Base-by-base conservation (phyloP, 2,797 vertebrate genomes). In the Falco rusticolus region DNA sequence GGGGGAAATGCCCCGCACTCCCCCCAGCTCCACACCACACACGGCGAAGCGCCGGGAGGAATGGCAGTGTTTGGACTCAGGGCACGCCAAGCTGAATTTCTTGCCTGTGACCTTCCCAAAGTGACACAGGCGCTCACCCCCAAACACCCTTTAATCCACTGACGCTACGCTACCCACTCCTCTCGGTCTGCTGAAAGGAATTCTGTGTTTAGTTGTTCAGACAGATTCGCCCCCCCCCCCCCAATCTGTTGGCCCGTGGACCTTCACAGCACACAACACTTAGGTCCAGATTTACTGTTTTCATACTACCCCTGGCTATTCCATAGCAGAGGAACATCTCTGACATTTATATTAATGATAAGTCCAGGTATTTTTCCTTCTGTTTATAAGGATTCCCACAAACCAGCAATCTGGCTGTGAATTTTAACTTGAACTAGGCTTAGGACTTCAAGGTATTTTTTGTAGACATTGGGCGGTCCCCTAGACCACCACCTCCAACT, bases 381-480 rank as follows among this genome's bases (percentile, higher is more conserved):
- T 78, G 25, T 71, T 94, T 56, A 33, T 33, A n/a, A 10, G 85
- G 61, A 41, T 48, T 48, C 53, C 77, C 74, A 74, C 16, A 41
- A 82, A 96, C 6, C 51, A 76, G 77, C 51, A 21, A 56, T 22
- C 47, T 31, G 57, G 33, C 61, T 39, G 3, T 31, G 54, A 83
- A 94, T 93, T 89, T 79, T 74, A 87, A 91, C 80, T 89, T n/a
- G 18, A 57, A 33, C 39, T 20, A 39, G 19, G 75, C 39, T 83
- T 20, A 43, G 11, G 24, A 51, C 66, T 93, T 66, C 9, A 57
- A 47, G 31, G 39, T 11, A 2, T 41, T 74, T 91, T 72, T 63
- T 1, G 61, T 19, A 65, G 76, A 16, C 68, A 43, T 22, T 7
- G 39, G 21, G 56, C 75, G 77, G 59, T 33, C 72, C 20, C 0